These are phyloP conservation scores for Ciconia maguari DNA, from an alignment of 2,113 vertebrate genomes.

Conservation along the genomic window DNA sequence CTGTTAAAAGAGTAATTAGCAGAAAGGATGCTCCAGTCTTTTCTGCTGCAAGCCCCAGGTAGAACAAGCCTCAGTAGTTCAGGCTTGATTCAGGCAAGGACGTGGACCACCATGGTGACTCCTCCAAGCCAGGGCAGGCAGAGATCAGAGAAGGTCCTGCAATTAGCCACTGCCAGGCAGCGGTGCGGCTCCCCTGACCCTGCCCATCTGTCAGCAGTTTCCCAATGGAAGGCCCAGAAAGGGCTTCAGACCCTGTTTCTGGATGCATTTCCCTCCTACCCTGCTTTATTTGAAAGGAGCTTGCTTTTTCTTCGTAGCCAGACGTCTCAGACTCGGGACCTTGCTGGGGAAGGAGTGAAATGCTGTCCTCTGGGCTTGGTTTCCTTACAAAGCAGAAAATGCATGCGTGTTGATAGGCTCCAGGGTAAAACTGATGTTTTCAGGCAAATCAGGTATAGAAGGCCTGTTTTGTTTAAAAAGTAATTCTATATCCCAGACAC, in stretches of 20 bases:
- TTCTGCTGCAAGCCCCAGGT: neutral
- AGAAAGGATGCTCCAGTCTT: neutral
- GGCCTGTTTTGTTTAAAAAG: neutral
- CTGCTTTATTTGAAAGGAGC: neutral
- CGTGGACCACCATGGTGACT: neutral
- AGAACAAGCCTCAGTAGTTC: neutral
- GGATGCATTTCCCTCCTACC: neutral
- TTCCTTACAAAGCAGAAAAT: neutral
- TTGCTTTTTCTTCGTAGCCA: neutral
- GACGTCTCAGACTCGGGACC: neutral
- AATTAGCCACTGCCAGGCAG: neutral
- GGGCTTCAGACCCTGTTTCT: neutral
- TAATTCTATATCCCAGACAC: neutral
- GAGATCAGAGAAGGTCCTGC: neutral
- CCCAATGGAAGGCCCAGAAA: neutral
- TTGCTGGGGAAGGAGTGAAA: neutral
- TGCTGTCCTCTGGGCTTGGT: neutral
- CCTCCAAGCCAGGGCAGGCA: neutral
- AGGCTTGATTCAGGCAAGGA: neutral
- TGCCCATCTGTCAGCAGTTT: neutral
- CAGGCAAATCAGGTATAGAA: neutral
- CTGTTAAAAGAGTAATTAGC: neutral
- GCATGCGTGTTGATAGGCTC: neutral
- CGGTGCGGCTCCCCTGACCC: accelerated
- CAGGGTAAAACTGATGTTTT: neutral